Base-by-base conservation (phyloP, 2,113 vertebrate genomes). In the Ptychochromis oligacanthus region DNA sequence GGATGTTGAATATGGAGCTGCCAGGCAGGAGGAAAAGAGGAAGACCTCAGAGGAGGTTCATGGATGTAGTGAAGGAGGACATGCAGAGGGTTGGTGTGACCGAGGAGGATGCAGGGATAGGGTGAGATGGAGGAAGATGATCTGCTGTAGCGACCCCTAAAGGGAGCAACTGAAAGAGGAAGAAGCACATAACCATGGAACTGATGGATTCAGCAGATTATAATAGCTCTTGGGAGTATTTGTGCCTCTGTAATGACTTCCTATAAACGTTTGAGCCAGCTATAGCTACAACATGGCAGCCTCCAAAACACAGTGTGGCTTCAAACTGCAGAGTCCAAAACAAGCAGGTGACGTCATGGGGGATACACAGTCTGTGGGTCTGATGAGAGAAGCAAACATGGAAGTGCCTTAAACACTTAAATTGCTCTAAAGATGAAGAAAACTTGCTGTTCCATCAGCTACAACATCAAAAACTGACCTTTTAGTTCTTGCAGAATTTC, bases 131-230 rank as follows among this genome's bases (percentile, higher is more conserved):
- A 17, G 61, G 36, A 22, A 2, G 61, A 43, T 65, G 38, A 67
- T 26, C 14, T 0, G 5, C 22, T 1, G 2, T 46, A 40, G 22
- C 0, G 0, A 40, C 22, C 22, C 46, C 40, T 7, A 67, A 49
- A 67, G 64, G 12, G 61, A 49, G 64, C 9, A 70, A 3, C 9
- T 49, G 64, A 11, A 70, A 49, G 40, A 26, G 13, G 24, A 1
- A 28, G 64, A 70, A 70, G 15, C 64, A 20, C 40, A 28, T 28
- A 49, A 49, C 40, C 40, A 4, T 1, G 49, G 46, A 70, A 9
- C 38, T 10, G 11, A 40, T 40, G 38, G 40, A 70, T 40, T 49
- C 46, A 28, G 18, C 17, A 49, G 22, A 67, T 26, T 67, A 24
- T 67, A 46, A 26, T 67, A 46, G 14, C 26, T 67, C 38, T 11